Evolutionary conservation across 2,888 invertebrate genomes (phyloP).

Genomic region (Hesperia comma): DNA sequence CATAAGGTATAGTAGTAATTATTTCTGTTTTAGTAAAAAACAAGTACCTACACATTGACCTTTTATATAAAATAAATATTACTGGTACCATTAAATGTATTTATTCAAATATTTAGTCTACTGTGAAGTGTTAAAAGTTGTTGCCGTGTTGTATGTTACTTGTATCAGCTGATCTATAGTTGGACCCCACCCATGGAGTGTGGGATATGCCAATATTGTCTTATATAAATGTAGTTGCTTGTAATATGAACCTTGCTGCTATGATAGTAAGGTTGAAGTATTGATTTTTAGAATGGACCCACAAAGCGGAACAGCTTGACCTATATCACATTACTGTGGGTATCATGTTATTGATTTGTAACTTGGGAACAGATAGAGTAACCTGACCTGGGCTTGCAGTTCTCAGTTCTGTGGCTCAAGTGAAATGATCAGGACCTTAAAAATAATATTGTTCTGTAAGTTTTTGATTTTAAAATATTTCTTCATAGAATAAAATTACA

Average conservation of each 20-base stretch:
- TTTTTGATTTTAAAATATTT: not conserved
- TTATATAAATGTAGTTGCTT: not conserved
- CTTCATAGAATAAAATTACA: not conserved
- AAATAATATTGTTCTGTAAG: not conserved
- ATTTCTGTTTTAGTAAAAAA: too few relatives aligned
- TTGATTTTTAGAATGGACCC: slow-evolving; percentile 1
- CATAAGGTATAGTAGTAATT: too few relatives aligned
- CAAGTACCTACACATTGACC: too few relatives aligned
- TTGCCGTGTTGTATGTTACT: not conserved
- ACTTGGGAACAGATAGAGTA: slow-evolving; percentile 22
- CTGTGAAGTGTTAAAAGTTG: not conserved
- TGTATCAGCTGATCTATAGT: slow-evolving; percentile 23
- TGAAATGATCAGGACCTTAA: not conserved
- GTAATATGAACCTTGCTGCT: slow-evolving; percentile 9
- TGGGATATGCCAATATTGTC: slow-evolving; percentile 3
- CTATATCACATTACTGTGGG: slow-evolving; percentile 27
- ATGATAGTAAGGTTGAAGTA: slow-evolving; percentile 15
- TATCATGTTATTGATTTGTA: slow-evolving; percentile 31
- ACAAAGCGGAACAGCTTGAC: slow-evolving; percentile 18
- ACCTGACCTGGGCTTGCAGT: slow-evolving; percentile 13
- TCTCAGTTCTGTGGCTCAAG: not conserved
- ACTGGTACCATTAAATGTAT: not conserved
- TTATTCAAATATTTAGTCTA: not conserved
- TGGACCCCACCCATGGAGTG: slow-evolving; percentile 29
- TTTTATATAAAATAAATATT: too few relatives aligned